These are phyloP conservation scores for Oxyruncus cristatus DNA, from an alignment of 2,113 vertebrate genomes.

Conservation along the genomic window DNA sequence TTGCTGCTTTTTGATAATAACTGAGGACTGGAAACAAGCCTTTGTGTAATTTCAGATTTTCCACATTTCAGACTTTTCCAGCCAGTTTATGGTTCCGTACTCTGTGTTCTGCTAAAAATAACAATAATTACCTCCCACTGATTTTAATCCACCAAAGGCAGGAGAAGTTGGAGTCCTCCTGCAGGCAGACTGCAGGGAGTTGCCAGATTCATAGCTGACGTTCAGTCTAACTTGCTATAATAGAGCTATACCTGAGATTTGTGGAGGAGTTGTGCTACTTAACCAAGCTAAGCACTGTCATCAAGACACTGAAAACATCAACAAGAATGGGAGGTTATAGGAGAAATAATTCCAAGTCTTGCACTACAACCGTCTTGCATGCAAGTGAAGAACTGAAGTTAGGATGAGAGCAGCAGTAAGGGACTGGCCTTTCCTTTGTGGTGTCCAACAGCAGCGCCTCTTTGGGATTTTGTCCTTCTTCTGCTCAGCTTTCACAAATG, in stretches of 20 bases:
- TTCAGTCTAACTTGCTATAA: neutral
- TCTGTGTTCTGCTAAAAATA: conserved; percentile 44
- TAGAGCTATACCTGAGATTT: neutral
- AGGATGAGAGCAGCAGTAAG: neutral
- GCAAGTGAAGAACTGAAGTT: neutral
- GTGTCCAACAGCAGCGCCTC: neutral
- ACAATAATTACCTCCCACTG: conserved; percentile 39
- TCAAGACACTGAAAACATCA: neutral
- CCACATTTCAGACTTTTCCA: conserved; percentile 32
- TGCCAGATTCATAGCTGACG: neutral
- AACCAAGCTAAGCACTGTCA: neutral
- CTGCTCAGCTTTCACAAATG: neutral
- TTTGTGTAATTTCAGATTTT: conserved; percentile 40
- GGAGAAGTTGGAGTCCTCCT: neutral
- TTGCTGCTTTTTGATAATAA: conserved; percentile 22
- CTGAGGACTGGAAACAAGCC: neutral
- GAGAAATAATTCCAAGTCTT: neutral
- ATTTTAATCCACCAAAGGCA: conserved; percentile 4
- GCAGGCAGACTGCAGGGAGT: neutral
- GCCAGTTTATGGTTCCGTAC: neutral
- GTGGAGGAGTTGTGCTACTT: neutral
- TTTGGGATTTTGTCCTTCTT: neutral
- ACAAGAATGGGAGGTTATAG: neutral
- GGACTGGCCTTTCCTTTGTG: neutral
- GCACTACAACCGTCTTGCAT: neutral